Conservation (phyloP, 2,113 vertebrate genomes). For the Gambusia holbrooki region DNA sequence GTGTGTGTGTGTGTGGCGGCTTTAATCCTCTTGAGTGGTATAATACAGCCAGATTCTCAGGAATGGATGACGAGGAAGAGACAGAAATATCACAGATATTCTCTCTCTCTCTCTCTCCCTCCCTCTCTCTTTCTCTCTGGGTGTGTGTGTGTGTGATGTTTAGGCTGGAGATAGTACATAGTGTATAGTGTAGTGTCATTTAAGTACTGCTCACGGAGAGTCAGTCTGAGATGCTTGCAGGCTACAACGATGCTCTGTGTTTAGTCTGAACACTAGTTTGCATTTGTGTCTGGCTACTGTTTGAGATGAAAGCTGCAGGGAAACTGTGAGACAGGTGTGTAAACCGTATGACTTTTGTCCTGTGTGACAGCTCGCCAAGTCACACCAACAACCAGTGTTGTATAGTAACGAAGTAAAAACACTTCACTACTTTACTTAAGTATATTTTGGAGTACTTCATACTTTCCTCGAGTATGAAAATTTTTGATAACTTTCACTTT, state of each 20-base stretch:
- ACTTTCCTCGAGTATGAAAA: too few relatives aligned
- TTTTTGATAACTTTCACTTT: too few relatives aligned
- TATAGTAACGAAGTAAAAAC: too few relatives aligned
- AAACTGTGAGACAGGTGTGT: constrained; percentile 62
- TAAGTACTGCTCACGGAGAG: constrained; percentile 2
- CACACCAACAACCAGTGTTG: constrained; percentile 53
- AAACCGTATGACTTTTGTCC: constrained; percentile 37
- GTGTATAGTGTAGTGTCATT: constrained; percentile 10
- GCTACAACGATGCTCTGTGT: constrained; percentile 39
- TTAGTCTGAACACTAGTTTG: constrained; percentile 27
- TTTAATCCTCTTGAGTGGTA: constrained; percentile 73
- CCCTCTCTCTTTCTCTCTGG: background rate
- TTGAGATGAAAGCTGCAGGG: constrained; percentile 37
- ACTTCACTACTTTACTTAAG: too few relatives aligned
- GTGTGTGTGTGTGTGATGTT: background rate
- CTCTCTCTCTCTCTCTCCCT: background rate
- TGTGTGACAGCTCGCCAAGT: constrained; percentile 43
- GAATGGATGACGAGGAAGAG: constrained; percentile 40
- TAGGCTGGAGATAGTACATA: background rate
- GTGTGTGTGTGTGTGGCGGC: constrained; percentile 21
- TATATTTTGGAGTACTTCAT: too few relatives aligned
- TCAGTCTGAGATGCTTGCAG: constrained; percentile 14
- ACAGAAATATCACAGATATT: constrained; percentile 37
- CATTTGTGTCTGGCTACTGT: constrained; percentile 27
- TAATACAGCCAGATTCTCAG: constrained; percentile 66